phyloP scores from a whole-genome alignment of 2,888 invertebrate genomes.

The Clunio marinus region DNA sequence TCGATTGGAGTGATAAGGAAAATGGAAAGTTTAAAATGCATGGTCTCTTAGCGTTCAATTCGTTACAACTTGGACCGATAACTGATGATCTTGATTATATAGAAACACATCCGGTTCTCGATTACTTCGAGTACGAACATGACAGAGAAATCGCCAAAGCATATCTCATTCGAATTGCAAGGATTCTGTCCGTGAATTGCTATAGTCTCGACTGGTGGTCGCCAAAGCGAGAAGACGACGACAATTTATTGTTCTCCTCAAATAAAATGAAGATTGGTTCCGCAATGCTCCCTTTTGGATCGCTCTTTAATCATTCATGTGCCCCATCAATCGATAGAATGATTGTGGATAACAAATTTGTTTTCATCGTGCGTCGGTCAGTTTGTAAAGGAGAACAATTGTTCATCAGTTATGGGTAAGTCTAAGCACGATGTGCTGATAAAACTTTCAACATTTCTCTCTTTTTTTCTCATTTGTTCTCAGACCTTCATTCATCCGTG shows the following conservation, averaged over 20 bases:
- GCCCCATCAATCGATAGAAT: conserved; percentile 13
- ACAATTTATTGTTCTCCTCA: neutral
- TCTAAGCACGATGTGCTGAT: neutral
- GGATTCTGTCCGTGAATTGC: neutral
- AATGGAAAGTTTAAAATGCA: neutral
- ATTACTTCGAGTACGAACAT: neutral
- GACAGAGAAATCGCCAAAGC: neutral
- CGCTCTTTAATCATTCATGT: conserved; percentile 33
- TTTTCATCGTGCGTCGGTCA: conserved; percentile 15
- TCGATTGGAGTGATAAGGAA: neutral
- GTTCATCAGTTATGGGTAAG: conserved; percentile 27
- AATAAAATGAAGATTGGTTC: conserved; percentile 3
- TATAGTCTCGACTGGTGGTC: conserved; percentile 11
- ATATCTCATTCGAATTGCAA: neutral
- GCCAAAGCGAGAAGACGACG: neutral
- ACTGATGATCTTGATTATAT: conserved; percentile 4
- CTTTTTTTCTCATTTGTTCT: neutral
- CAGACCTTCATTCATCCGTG: neutral
- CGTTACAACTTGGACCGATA: neutral
- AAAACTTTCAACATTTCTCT: neutral
- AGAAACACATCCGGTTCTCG: conserved; percentile 1
- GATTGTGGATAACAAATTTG: neutral
- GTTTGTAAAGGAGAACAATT: conserved; percentile 26
- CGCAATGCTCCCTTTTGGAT: neutral
- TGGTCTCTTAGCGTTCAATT: neutral